Conservation (phyloP, 2,888 invertebrate genomes). For the Polyommatus icarus region DNA sequence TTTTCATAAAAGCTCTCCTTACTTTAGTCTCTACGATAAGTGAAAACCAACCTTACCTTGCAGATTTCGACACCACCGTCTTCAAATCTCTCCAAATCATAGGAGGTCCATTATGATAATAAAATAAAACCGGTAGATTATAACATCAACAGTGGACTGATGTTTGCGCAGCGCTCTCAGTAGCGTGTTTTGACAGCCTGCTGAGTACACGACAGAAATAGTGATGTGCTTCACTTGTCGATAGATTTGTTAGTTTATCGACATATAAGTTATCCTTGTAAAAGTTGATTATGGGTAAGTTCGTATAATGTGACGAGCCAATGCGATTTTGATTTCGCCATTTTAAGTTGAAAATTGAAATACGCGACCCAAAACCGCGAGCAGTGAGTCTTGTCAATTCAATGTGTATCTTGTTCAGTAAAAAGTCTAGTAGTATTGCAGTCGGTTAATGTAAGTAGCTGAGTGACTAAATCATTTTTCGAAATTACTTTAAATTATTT, state of each 20-base stretch:
- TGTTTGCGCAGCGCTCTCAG: conserved; percentile 62
- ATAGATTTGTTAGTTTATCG: conserved; percentile 36
- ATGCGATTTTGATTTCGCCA: too few species aligned
- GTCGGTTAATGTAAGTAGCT: too few species aligned
- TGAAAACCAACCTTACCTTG: neutral
- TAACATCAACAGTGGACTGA: conserved; percentile 44
- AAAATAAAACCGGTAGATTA: conserved; percentile 36
- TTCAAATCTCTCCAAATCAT: neutral
- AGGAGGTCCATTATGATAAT: conserved; percentile 24
- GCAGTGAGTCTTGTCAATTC: too few species aligned
- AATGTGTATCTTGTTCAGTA: too few species aligned
- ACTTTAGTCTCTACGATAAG: neutral
- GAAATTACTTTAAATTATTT: too few species aligned
- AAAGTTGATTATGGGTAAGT: too few species aligned
- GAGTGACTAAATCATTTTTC: too few species aligned
- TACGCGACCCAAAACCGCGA: too few species aligned
- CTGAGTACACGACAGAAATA: conserved; percentile 61
- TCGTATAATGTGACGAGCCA: too few species aligned
- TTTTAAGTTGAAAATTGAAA: too few species aligned
- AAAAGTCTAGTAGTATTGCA: too few species aligned
- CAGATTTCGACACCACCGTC: conserved; percentile 2
- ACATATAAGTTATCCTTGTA: neutral
- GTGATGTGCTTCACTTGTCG: conserved; percentile 54
- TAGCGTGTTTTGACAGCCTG: conserved; percentile 70
- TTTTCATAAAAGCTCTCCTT: neutral